A percentile compares a stretch with the other conserved stretches of the same genome.
Evolutionary conservation across 2,113 vertebrate genomes (phyloP).

Genomic region (Phylloscopus whistleri): DNA sequence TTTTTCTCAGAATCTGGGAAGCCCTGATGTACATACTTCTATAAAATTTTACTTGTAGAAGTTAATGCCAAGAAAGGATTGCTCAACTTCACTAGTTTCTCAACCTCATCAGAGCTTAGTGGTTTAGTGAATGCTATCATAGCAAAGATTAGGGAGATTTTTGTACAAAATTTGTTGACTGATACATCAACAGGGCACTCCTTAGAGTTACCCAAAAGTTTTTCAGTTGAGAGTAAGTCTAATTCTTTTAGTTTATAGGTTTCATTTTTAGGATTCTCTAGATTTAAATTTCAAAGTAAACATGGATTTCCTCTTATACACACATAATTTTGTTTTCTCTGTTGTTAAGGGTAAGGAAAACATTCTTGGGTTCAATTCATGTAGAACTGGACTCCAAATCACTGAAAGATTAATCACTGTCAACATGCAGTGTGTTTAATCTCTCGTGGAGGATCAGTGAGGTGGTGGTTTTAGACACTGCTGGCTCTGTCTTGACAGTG

Average conservation of each 20-base stretch:
- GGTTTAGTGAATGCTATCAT: neutral
- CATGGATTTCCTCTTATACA: neutral
- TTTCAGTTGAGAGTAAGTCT: neutral
- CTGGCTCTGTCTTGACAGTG: neutral
- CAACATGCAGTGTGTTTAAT: neutral
- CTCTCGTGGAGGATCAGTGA: neutral
- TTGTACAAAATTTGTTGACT: neutral
- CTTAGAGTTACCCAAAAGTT: neutral
- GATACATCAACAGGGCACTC: neutral
- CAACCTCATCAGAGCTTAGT: neutral
- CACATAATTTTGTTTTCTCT: neutral
- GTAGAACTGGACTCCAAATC: neutral
- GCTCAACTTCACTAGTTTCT: neutral
- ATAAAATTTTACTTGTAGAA: neutral
- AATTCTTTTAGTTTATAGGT: constrained; percentile 22
- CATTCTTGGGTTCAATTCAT: neutral
- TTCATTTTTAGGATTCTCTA: constrained; percentile 21
- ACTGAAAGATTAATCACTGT: neutral
- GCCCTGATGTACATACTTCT: neutral
- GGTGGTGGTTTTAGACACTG: neutral
- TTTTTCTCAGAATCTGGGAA: neutral
- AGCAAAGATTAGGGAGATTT: neutral
- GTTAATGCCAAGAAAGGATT: neutral
- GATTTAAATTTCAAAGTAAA: constrained; percentile 46
- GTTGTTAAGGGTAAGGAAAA: neutral